Percentiles rank a stretch among this genome's conserved stretches.
These are phyloP conservation scores for Cyprinodon tularosa DNA, from an alignment of 2,113 vertebrate species.

Conservation along the genomic window DNA sequence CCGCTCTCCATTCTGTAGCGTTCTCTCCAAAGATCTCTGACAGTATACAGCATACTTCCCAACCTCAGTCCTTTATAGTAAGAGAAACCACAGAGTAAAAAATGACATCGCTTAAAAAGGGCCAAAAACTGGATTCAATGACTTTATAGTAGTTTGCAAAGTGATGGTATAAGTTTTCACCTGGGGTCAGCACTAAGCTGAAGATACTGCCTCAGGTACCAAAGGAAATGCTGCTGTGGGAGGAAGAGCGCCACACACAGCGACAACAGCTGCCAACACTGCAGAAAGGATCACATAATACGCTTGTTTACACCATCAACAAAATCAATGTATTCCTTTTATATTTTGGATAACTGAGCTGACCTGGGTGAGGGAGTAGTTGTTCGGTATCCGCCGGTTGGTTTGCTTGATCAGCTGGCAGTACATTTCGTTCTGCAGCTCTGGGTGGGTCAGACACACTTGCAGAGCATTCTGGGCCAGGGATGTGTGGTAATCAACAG, in stretches of 20 bases:
- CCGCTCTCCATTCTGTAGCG: conserved; percentile 84
- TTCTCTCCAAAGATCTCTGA: conserved; percentile 86
- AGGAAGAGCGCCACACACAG: conserved; percentile 89
- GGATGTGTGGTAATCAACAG: conserved; percentile 89
- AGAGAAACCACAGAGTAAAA: neutral
- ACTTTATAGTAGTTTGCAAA: neutral
- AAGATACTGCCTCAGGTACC: conserved; percentile 88
- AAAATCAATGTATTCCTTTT: neutral
- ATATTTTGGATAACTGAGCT: conserved; percentile 17
- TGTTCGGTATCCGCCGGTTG: conserved; percentile 81
- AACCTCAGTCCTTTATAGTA: conserved; percentile 81
- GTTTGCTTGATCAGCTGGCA: conserved; percentile 91
- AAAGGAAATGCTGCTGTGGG: conserved; percentile 90
- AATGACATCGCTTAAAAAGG: neutral
- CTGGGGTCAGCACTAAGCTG: conserved; percentile 85
- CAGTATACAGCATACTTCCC: conserved; percentile 92
- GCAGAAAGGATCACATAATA: neutral
- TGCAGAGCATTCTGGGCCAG: conserved; percentile 90
- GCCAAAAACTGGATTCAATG: neutral
- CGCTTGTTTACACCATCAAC: rapidly evolving
- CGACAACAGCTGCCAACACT: conserved; percentile 93
- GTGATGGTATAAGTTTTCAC: conserved; percentile 55
- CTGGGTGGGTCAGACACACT: conserved; percentile 87
- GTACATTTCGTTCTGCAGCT: conserved; percentile 91
- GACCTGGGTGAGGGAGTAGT: conserved; percentile 88